phyloP scores from a whole-genome alignment of 2,113 vertebrate species.

The Callithrix jacchus region DNA sequence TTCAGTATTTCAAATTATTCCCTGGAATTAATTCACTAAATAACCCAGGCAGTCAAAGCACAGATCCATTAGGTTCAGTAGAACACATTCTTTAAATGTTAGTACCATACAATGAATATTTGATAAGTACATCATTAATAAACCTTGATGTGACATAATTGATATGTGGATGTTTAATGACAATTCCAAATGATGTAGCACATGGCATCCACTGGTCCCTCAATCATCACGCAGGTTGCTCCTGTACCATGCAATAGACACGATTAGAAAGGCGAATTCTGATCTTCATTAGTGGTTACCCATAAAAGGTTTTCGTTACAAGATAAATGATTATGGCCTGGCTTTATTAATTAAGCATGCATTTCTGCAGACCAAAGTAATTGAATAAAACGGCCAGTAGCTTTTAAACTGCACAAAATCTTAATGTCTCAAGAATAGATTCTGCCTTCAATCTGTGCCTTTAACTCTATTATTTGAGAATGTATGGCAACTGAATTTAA shows the following conservation, averaged over 20 bases:
- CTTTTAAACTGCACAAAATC: constrained; percentile 67
- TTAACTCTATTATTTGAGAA: constrained; percentile 1
- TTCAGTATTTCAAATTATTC: constrained; percentile 60
- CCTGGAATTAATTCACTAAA: constrained; percentile 68
- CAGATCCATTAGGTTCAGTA: constrained; percentile 42
- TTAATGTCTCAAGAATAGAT: constrained; percentile 42
- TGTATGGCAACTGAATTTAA: constrained; percentile 35
- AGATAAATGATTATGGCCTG: constrained; percentile 68
- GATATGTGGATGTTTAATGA: constrained; percentile 65
- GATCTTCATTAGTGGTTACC: constrained; percentile 64
- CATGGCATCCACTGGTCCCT: neutral
- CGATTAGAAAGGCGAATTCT: constrained; percentile 51
- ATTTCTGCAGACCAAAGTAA: constrained; percentile 71
- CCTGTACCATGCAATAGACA: neutral
- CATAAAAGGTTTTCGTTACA: constrained; percentile 61
- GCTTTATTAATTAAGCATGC: constrained; percentile 79
- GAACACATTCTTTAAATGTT: constrained; percentile 63
- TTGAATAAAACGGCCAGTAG: constrained; percentile 68
- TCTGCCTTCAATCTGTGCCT: constrained; percentile 35
- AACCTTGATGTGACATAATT: constrained; percentile 65
- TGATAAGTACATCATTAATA: constrained; percentile 76
- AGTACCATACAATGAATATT: constrained; percentile 72
- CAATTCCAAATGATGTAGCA: constrained; percentile 49
- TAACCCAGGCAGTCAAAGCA: constrained; percentile 67
- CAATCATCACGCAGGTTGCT: neutral